phyloP scores from a whole-genome alignment of 2,888 invertebrate genomes.

The Portevinia maculata region DNA sequence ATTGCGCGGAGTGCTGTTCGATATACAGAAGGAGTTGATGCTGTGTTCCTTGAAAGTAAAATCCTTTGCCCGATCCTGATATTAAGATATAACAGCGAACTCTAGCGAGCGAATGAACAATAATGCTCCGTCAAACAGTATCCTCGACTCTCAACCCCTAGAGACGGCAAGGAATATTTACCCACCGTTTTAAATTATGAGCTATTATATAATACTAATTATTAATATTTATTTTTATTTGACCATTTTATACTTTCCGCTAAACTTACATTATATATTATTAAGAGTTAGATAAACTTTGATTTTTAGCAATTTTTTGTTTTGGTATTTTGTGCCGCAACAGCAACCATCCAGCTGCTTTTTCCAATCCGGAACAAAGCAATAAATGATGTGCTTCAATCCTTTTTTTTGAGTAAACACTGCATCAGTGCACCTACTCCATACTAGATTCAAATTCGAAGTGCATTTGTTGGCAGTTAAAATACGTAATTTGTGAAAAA shows the following conservation, averaged over 20 bases:
- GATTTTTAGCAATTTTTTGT: conserved; percentile 32
- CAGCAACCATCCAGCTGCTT: conserved; percentile 22
- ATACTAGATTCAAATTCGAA: conserved; percentile 33
- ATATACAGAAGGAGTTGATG: too few relatives aligned
- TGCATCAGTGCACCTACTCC: neutral
- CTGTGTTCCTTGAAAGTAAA: too few relatives aligned
- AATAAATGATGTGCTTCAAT: conserved; percentile 30
- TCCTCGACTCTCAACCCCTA: too few relatives aligned
- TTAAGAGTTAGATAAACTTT: conserved; percentile 40
- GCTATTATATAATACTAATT: conserved; percentile 17
- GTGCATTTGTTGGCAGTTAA: conserved; percentile 17
- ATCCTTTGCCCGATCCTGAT: too few relatives aligned
- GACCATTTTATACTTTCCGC: conserved; percentile 10
- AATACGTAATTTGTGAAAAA: conserved; percentile 74
- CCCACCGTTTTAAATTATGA: neutral
- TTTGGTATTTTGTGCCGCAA: conserved; percentile 29
- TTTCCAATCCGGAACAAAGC: conserved; percentile 5
- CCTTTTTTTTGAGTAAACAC: conserved; percentile 34
- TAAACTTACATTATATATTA: conserved; percentile 37
- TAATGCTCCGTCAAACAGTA: too few relatives aligned
- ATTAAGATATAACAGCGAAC: too few relatives aligned
- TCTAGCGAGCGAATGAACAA: too few relatives aligned
- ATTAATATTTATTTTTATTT: conserved; percentile 32
- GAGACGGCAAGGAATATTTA: too few relatives aligned
- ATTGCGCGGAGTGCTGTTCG: too few relatives aligned